Conservation (phyloP, 2,888 invertebrate genomes). For the Drosophila gaucha region DNA sequence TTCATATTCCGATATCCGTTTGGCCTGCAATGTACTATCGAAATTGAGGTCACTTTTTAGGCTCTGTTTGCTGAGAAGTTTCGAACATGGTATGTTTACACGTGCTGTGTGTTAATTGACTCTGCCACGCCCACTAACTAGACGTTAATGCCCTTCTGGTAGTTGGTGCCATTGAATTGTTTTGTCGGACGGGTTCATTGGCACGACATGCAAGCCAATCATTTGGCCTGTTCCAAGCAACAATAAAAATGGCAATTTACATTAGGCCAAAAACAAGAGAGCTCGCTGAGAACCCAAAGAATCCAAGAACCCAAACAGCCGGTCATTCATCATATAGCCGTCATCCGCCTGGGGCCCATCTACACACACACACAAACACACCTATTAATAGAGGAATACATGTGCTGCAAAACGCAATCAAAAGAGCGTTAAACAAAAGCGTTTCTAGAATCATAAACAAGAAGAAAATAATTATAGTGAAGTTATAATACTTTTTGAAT, state of each 20-base stretch:
- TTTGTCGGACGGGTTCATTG: conserved; percentile 62
- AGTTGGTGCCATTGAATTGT: conserved; percentile 43
- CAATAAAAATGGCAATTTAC: conserved; percentile 62
- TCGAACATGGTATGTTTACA: conserved; percentile 19
- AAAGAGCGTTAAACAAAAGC: conserved; percentile 50
- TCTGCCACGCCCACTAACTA: background rate
- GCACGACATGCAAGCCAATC: conserved; percentile 72
- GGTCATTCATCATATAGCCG: conserved; percentile 46
- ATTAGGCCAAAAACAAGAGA: conserved; percentile 46
- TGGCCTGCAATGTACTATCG: conserved; percentile 2
- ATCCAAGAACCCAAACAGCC: conserved; percentile 18
- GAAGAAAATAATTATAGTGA: conserved; percentile 26
- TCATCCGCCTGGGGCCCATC: conserved; percentile 26
- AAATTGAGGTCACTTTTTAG: conserved; percentile 42
- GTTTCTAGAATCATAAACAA: conserved; percentile 41
- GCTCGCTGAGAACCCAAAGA: conserved; percentile 15
- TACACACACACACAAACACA: conserved; percentile 11
- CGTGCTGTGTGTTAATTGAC: conserved; percentile 58
- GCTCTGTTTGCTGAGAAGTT: conserved; percentile 2
- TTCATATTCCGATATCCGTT: conserved; percentile 36
- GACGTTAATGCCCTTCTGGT: conserved; percentile 42
- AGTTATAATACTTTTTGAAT: conserved; percentile 11
- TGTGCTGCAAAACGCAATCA: conserved; percentile 39
- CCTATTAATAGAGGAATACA: conserved; percentile 14
- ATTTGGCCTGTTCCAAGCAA: conserved; percentile 50